Conservation (phyloP, 2,797 vertebrate species). For the Monodelphis domestica region DNA sequence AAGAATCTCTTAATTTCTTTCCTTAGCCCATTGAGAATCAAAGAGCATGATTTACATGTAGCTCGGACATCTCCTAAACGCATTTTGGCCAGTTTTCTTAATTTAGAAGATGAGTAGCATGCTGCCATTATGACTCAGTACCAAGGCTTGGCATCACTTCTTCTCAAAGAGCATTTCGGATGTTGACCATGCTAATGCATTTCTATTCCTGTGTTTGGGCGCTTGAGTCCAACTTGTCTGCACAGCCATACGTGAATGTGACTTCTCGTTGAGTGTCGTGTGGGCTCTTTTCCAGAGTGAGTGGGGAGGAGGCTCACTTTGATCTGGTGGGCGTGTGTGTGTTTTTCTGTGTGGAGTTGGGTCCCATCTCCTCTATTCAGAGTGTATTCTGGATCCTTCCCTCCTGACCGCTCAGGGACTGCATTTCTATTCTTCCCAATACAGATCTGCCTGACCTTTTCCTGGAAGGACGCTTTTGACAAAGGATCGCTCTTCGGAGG, state of each 20-base stretch:
- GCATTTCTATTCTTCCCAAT: conserved; percentile 24
- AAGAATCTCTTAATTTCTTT: background rate
- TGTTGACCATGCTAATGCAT: conserved; percentile 35
- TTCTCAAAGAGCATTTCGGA: conserved; percentile 11
- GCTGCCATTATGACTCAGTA: background rate
- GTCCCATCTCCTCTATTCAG: no score
- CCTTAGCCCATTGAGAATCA: background rate
- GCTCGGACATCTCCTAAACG: no score
- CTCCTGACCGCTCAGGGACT: background rate
- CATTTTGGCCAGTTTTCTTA: background rate
- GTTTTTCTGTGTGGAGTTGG: background rate
- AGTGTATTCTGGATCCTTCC: conserved; percentile 22
- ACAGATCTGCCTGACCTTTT: conserved; percentile 97
- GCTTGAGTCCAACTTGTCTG: no score
- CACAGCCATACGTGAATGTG: no score
- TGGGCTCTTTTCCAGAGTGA: background rate
- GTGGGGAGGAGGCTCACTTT: background rate
- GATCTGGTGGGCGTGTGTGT: background rate
- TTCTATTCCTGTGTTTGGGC: conserved; percentile 40
- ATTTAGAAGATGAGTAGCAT: background rate
- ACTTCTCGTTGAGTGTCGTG: background rate
- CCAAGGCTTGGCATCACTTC: background rate
- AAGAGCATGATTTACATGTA: background rate
- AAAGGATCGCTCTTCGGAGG: conserved; percentile 99
- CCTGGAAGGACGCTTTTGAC: conserved; percentile 99